Evolutionary conservation across 2,888 invertebrate genomes (phyloP), one percentile per base, ranked within the genome.

Genomic region (Drosophila mulleri): DNA sequence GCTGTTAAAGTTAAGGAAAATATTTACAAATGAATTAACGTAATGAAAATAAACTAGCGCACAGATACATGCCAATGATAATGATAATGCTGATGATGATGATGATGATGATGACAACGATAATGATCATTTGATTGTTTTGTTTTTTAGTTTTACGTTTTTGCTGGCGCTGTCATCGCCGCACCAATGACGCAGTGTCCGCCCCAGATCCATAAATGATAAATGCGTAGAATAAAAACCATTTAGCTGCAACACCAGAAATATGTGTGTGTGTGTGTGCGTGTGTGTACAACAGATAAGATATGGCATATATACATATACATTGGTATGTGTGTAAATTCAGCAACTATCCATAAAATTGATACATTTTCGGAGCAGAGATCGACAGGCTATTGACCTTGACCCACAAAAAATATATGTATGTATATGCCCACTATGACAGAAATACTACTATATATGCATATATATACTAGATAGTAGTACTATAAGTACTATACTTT

Each of bases 1-100:
- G 78, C 87, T 78, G 72, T 68, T 83, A 87, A 83, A 83, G 88
- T 86, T 81, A 83, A 71, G 80, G 75, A 78, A 89, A 88, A 86
- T 85, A 89, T 86, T 86, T 88, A 86, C 90, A 88, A 88, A 85
- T 77, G 88, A 86, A 86, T 89, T 86, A 88, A 81, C 88, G 77
- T 83, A 88, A 86, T 89, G 85, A 84, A 85, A 82, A 88, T 82
- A 85, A 88, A 85, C 83, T 77, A 72, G 69, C 57, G 72, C 77
- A 77, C 72, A 75, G 83, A 85, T 83, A 83, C 45, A 45, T 58
- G 60, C 37, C 52, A 53, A 68, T 66, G 50, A 56, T 57, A 59
- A 58, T 60, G 44, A 41, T 39, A 58, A 65, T 66, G 45, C 54
- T 58, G 39, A 42, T 35, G 18, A 26, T 42, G 32, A 39, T 56